Conservation (phyloP, 1,140 invertebrate species). For the Vanessa atalanta region DNA sequence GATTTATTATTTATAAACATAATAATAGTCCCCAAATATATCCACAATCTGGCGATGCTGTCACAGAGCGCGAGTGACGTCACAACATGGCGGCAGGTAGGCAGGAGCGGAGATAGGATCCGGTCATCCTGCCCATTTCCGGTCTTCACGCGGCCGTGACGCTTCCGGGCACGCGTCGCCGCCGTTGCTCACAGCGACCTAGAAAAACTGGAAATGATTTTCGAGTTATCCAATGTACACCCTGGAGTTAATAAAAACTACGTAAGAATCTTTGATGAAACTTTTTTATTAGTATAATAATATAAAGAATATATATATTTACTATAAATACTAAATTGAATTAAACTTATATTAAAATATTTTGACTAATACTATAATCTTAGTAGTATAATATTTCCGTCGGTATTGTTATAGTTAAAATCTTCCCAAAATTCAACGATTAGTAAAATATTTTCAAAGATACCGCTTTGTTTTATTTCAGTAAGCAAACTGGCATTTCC, state of each 20-base stretch:
- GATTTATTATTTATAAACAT: slow-evolving; percentile 11
- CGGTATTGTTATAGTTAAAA: no score
- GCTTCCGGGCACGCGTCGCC: slow-evolving; percentile 78
- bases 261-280: no score
- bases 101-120: slow-evolving; percentile 78
- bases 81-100: slow-evolving; percentile 77
- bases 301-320: no score
- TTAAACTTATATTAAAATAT: no score
- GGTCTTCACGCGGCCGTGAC: slow-evolving; percentile 80
- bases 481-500: slow-evolving; percentile 40
- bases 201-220: slow-evolving; percentile 52
- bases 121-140: slow-evolving; percentile 81
- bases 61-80: slow-evolving; percentile 63
- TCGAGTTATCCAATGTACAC: not conserved
- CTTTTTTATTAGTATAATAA: no score
- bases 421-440: no score
- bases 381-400: no score
- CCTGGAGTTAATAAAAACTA: not conserved
- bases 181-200: slow-evolving; percentile 55
- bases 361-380: no score
- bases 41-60: slow-evolving; percentile 60
- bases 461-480: no score
- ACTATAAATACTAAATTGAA: no score
- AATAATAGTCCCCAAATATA: slow-evolving; percentile 54
- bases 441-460: no score